Evolutionary conservation across 53 echinoderm and acorn worm genomes (phyloP).

Genomic region (Temnopleurus reevesii): DNA sequence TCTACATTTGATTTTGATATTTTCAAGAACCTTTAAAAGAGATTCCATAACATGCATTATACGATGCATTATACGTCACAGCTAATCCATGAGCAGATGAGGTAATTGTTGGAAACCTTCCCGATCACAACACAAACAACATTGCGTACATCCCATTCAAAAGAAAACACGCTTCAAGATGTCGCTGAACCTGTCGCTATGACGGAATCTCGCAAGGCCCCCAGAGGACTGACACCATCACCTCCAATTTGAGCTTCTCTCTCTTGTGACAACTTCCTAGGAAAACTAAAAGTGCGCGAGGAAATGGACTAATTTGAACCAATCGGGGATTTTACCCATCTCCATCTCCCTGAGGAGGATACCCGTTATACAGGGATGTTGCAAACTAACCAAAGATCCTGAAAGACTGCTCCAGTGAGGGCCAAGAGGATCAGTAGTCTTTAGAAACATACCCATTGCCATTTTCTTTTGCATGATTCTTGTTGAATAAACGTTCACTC

Average conservation of each 20-base stretch:
- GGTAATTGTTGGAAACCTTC: no score
- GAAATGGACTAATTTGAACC: conserved; percentile 44
- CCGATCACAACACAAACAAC: no score
- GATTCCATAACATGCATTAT: neutral
- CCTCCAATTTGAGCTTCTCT: neutral
- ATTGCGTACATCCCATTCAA: no score
- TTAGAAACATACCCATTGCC: no score
- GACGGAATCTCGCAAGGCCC: no score
- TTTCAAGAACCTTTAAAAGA: neutral
- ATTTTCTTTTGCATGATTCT: no score
- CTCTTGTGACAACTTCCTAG: neutral
- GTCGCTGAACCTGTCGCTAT: no score
- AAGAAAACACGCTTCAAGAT: no score
- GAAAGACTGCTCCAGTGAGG: neutral
- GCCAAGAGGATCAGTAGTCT: neutral
- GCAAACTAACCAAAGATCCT: neutral
- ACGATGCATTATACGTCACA: no score
- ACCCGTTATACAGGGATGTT: neutral
- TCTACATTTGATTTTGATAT: neutral
- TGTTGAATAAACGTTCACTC: no score
- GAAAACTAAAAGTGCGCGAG: conserved; percentile 23
- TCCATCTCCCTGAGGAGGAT: conserved; percentile 26
- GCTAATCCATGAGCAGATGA: no score
- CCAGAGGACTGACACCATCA: no score
- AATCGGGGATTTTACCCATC: conserved; percentile 14